These are phyloP conservation scores for Sycon ciliatum DNA, from an alignment of 37 sponge, comb jelly and placozoan genomes.

Conservation along the genomic window DNA sequence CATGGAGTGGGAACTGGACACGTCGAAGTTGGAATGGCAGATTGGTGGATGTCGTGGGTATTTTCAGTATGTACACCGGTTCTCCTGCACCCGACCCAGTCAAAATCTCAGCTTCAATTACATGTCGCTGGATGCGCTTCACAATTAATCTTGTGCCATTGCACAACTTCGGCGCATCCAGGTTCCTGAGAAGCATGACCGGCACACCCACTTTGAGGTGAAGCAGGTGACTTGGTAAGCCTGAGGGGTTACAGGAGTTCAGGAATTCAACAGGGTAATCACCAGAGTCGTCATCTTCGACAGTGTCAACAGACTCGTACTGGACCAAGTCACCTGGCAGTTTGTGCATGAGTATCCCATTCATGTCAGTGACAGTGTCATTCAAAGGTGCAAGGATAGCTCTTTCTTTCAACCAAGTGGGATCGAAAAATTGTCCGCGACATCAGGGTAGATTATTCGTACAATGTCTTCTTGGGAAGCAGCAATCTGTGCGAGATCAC, in stretches of 20 bases:
- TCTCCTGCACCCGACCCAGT: constrained; percentile 14
- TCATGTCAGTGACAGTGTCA: constrained; percentile 15
- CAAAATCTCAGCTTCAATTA: constrained; percentile 24
- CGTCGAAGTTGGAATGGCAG: constrained; percentile 5
- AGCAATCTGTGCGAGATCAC: neutral
- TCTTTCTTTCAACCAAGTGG: constrained; percentile 14
- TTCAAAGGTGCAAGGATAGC: constrained; percentile 26
- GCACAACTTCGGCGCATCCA: constrained; percentile 25
- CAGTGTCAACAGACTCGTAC: constrained; percentile 25
- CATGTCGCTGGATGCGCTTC: constrained; percentile 10
- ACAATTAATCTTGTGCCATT: constrained; percentile 30
- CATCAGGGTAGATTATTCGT: neutral
- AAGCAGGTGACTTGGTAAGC: constrained; percentile 16
- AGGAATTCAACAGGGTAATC: constrained; percentile 28
- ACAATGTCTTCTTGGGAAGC: neutral
- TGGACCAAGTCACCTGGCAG: neutral
- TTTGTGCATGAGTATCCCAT: neutral
- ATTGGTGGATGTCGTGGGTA: constrained; percentile 13
- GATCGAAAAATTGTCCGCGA: neutral
- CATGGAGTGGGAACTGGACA: constrained; percentile 21
- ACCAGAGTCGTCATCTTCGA: constrained; percentile 5
- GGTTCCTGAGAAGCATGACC: constrained; percentile 18
- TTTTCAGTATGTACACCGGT: constrained; percentile 13
- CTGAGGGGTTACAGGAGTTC: constrained; percentile 20
- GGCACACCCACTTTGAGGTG: constrained; percentile 5